Evolutionary conservation across 2,113 vertebrate genomes (phyloP), one percentile per base, ranked within the genome.

Genomic region (Macquaria ambigua): DNA sequence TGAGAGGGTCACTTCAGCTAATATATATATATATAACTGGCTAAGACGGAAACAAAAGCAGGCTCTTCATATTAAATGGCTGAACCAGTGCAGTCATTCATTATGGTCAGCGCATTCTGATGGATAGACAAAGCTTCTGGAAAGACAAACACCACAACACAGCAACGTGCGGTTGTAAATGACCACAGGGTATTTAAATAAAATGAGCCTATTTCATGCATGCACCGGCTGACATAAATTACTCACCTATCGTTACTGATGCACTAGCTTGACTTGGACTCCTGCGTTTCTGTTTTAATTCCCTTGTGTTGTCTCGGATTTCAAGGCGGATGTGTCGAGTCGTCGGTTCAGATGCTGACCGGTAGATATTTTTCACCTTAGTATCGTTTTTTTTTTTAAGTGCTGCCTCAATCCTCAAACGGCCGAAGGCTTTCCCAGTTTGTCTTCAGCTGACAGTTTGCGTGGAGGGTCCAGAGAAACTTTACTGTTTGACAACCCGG

Each of bases 401-500:
- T 18, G 76, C 82, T 77, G 59, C 70, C 77, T 53, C 67, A n/a
- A 46, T 53, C 62, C 8, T 68, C 34, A 21, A 55, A 74, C 23
- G 48, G 31, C 8, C 18, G 25, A 56, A 59, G 6, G 28, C 12
- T 43, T 71, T 63, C 61, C 55, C 50, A 53, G 41, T 68, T 67
- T 52, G 62, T 56, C 70, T 83, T 53, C 81, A 50, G 85, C 82
- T 89, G 85, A 81, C 92, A 92, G 80, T 83, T 87, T n/a, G 77
- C 81, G 67, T 68, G 82, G 79, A 92, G 82, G 81, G 39, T 85
- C 93, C 90, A 83, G 76, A 37, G 84, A 93, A 96, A 96, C 93
- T 96, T 96, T 95, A 86, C 78, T 93, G 94, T 94, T 95, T 94
- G 93, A 93, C 95, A 95, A 91, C 91, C 94, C 88, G 70, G 94